phyloP scores from a whole-genome alignment of 2,113 vertebrate genomes.

The Sturnus vulgaris region DNA sequence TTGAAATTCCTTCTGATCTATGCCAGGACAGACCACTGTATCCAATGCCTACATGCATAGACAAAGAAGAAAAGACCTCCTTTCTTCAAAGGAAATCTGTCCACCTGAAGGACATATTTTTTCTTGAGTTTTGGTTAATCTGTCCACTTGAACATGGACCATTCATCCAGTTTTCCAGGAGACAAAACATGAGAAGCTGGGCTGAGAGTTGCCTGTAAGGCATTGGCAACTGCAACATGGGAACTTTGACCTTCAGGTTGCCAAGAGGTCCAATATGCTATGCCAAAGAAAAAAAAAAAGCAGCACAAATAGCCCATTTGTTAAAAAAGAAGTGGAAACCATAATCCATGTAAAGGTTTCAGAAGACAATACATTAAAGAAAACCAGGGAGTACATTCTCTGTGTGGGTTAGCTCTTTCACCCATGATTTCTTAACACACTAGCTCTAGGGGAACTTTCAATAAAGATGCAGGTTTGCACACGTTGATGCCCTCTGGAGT shows the following conservation, averaged over 20 bases:
- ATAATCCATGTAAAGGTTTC: neutral
- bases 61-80: neutral
- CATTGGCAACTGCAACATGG: neutral
- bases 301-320: neutral
- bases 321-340: neutral
- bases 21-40: neutral
- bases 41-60: neutral
- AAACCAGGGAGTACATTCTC: neutral
- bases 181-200: neutral
- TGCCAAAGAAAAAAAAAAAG: neutral
- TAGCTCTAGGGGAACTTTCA: neutral
- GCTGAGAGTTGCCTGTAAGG: neutral
- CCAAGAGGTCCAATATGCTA: neutral
- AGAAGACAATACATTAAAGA: neutral
- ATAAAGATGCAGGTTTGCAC: neutral
- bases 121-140: neutral
- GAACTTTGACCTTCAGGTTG: neutral
- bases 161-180: neutral
- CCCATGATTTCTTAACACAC: neutral
- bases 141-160: neutral
- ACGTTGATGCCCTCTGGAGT: neutral
- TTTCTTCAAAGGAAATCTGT: neutral
- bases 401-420: neutral
- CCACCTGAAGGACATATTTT: neutral
- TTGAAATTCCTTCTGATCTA: neutral